Base-by-base conservation (phyloP, 2,797 vertebrate genomes). In the Erpetoichthys calabaricus region DNA sequence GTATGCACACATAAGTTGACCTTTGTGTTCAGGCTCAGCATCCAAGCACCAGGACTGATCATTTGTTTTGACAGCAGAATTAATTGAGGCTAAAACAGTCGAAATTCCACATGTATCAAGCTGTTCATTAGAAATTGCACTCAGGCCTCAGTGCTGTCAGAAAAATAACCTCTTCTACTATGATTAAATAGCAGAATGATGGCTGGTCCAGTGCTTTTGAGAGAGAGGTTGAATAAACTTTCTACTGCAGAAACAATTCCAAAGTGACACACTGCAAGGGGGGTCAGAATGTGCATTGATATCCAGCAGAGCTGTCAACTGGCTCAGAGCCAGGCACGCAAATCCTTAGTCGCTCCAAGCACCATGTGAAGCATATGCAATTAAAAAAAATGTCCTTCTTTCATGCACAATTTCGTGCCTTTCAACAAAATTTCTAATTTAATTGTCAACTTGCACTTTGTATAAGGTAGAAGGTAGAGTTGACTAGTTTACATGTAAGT, bases 181-280 rank as follows among this genome's bases (percentile, higher is more conserved):
- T 89, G 87, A 91, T 89, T 80, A 90, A 88, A 89, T 81, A 77
- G 81, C 84, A 86, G 75, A 89, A 82, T 77, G 77, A 83, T 85
- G 79, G 81, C 74, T 69, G 73, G 79, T 86, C 80, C 80, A 71
- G 72, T 82, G 83, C 77, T 81, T 88, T 84, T 80, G 79, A 86
- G 81, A 83, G 83, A 89, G 82, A 86, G 89, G 88, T 90, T 92
- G 90, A 94, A 91, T 92, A 91, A 93, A 92, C 89, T 91, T 91
- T 91, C 79, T 90, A 83, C 84, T 86, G 84, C 76, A 76, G 87
- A 90, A 92, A 86, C 82, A 85, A 89, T 91, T 87, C 81, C 76
- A 76, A 87, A 91, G 87, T 91, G 90, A 91, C 88, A 89, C 70
- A 57, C 85, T 85, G 75, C 79, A 75, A 83, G 83, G 83, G 74